A percentile compares a stretch with the other conserved stretches of the same genome.
Conservation (phyloP, 92 coral and sea anemone species). For the Paragorgia papillata region DNA sequence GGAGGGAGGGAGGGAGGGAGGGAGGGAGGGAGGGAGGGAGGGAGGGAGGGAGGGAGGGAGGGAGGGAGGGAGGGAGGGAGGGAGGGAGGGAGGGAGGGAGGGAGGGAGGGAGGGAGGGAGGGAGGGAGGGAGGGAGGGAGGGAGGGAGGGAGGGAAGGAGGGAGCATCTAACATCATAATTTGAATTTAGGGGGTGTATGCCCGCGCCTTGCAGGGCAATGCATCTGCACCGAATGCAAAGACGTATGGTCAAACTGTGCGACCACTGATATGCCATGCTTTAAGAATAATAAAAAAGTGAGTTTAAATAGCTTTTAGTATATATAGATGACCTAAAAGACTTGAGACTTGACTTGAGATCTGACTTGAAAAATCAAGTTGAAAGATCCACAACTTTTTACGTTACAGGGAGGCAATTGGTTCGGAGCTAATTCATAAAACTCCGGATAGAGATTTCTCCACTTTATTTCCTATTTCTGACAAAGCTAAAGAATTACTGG, state of each 20-base stretch:
- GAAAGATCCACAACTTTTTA: too few species aligned
- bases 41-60: too few species aligned
- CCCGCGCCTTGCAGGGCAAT: conserved; percentile 85
- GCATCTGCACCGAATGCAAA: conserved; percentile 88
- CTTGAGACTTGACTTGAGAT: too few species aligned
- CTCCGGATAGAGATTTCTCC: conserved; percentile 21
- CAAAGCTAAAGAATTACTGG: conserved; percentile 64
- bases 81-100: too few species aligned
- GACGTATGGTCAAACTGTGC: conserved; percentile 59
- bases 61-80: too few species aligned
- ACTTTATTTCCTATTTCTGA: conserved; percentile 68
- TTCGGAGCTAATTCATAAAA: neutral
- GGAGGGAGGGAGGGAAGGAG: too few species aligned
- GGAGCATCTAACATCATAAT: too few species aligned
- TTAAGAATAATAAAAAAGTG: conserved; percentile 61
- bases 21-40: too few species aligned
- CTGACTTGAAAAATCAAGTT: too few species aligned
- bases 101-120: too few species aligned
- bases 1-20: too few species aligned
- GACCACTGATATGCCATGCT: conserved; percentile 74
- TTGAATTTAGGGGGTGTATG: conserved; percentile 97
- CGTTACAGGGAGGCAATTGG: conserved; percentile 14
- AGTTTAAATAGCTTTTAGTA: neutral
- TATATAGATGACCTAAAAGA: neutral
- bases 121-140: too few species aligned